Conservation (phyloP, 1,140 invertebrate genomes). For the Venturia canescens region DNA sequence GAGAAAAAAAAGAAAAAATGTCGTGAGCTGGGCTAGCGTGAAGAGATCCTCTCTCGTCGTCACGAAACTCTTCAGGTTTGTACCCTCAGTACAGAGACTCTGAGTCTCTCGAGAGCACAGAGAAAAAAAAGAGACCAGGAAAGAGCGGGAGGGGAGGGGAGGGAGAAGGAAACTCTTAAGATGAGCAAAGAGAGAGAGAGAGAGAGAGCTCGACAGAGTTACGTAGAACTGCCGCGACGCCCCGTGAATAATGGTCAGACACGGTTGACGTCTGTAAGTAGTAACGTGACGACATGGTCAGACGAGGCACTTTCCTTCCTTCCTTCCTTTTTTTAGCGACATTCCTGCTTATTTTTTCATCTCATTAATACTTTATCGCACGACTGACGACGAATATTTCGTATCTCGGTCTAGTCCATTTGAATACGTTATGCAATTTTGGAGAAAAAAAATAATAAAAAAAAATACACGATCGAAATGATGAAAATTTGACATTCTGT, state of each 20-base stretch:
- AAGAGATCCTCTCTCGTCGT: conserved; percentile 26
- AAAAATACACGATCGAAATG: too few relatives aligned
- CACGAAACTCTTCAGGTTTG: conserved; percentile 32
- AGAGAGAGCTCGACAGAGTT: background rate
- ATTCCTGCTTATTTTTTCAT: background rate
- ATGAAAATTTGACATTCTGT: too few relatives aligned
- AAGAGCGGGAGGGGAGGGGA: background rate
- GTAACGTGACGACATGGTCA: conserved; percentile 10
- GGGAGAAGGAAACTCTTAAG: background rate
- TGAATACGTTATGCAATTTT: too few relatives aligned
- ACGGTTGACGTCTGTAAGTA: conserved; percentile 20
- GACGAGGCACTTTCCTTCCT: background rate
- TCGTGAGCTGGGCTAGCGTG: background rate
- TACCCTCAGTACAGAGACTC: conserved; percentile 11
- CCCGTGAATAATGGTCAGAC: conserved; percentile 27
- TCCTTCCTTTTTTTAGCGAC: background rate
- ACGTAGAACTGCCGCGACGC: conserved; percentile 20
- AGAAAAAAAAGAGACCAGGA: too few relatives aligned
- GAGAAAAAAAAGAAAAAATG: conserved; percentile 1
- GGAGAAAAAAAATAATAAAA: too few relatives aligned
- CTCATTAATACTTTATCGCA: too few relatives aligned
- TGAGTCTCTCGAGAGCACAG: background rate
- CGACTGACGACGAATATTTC: too few relatives aligned
- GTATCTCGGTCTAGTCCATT: too few relatives aligned
- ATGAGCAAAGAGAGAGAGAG: too few relatives aligned